Conservation (phyloP, 2,113 vertebrate genomes). For the Rhabdornis inornatus region DNA sequence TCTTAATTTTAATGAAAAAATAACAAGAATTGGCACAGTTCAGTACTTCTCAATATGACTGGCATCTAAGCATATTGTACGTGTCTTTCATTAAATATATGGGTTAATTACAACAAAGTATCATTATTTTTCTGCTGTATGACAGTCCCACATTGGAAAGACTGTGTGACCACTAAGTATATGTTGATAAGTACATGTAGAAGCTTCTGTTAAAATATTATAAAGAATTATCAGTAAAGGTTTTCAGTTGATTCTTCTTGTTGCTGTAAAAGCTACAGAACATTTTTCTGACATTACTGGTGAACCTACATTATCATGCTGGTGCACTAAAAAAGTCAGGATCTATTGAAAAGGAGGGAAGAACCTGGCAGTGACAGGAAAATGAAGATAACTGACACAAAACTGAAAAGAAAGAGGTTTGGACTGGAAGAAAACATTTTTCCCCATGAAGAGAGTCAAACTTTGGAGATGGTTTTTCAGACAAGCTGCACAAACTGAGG, state of each 20-base stretch:
- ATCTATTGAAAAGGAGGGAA: background rate
- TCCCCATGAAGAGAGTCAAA: background rate
- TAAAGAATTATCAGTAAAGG: background rate
- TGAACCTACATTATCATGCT: fast-evolving
- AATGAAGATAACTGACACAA: background rate
- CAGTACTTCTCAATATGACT: background rate
- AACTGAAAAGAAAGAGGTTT: background rate
- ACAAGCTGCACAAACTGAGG: background rate
- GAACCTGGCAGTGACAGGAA: background rate
- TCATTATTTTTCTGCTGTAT: background rate
- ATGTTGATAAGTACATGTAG: background rate
- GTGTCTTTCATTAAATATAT: background rate
- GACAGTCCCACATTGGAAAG: background rate
- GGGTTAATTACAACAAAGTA: background rate
- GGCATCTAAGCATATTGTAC: background rate
- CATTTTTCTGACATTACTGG: background rate
- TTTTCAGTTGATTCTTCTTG: background rate
- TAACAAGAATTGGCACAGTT: background rate
- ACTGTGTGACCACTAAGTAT: background rate
- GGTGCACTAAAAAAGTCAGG: background rate
- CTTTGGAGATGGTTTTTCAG: background rate
- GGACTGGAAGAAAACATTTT: background rate
- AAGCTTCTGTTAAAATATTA: background rate
- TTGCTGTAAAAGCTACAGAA: background rate
- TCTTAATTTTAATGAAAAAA: slow-evolving; percentile 14